Conservation (phyloP, 2,888 invertebrate genomes). For the Diaphora mendica region DNA sequence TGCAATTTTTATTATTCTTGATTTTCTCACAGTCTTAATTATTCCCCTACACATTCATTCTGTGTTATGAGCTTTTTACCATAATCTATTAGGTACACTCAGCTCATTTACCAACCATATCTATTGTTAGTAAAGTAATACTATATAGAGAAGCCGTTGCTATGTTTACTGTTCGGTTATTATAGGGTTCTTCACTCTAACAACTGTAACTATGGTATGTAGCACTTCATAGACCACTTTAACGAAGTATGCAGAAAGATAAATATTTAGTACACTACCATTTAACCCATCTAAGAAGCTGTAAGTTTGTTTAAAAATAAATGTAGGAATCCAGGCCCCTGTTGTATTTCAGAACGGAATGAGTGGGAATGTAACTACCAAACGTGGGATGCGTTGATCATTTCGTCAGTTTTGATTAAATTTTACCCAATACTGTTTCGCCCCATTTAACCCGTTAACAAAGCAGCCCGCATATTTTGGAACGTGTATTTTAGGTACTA, state of each 20-base stretch:
- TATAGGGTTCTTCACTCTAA: slow-evolving; percentile 3
- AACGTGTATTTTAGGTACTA: not conserved
- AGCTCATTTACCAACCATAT: slow-evolving; percentile 35
- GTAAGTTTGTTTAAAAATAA: slow-evolving; percentile 21
- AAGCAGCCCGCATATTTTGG: not conserved
- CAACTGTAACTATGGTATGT: slow-evolving; percentile 16
- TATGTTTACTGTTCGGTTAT: slow-evolving; percentile 4
- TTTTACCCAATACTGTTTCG: not conserved
- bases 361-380: not conserved
- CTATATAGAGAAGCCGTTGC: not conserved
- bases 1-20: slow-evolving; percentile 43
- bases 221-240: slow-evolving; percentile 23
- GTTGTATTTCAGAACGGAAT: slow-evolving; percentile 4
- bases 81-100: slow-evolving; percentile 34
- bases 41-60: slow-evolving; percentile 47
- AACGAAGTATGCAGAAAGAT: slow-evolving; percentile 20
- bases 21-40: slow-evolving; percentile 54
- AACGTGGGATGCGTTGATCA: not conserved
- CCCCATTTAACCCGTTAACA: not conserved
- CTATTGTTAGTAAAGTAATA: slow-evolving; percentile 12
- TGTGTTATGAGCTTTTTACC: slow-evolving; percentile 44
- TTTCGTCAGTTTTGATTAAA: slow-evolving; percentile 7
- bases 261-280: slow-evolving; percentile 23
- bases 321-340: slow-evolving; percentile 1
- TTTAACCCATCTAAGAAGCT: slow-evolving; percentile 12